Evolutionary conservation across 2,888 invertebrate species (phyloP).

Genomic region (Trilocha varians): DNA sequence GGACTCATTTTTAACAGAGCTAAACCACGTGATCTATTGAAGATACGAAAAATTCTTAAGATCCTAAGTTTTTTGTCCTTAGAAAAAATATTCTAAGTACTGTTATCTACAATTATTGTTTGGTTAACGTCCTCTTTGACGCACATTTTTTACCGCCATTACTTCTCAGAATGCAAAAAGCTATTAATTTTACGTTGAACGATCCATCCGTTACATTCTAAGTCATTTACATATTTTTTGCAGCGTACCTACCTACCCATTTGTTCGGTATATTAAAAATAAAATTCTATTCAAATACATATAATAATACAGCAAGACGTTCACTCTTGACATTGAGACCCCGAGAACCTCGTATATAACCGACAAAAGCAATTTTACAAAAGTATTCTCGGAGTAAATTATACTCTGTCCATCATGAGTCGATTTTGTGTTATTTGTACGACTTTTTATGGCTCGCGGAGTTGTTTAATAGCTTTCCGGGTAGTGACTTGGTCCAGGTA

Average conservation of each 20-base stretch:
- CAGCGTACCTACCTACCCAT: slow-evolving; percentile 13
- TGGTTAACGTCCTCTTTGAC: slow-evolving; percentile 8
- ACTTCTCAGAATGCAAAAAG: not conserved
- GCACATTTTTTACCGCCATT: not conserved
- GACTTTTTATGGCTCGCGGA: slow-evolving; percentile 53
- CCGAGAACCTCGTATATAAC: slow-evolving; percentile 6
- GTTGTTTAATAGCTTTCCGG: slow-evolving; percentile 63
- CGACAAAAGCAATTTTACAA: slow-evolving; percentile 34
- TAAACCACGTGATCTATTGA: not conserved
- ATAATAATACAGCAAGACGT: slow-evolving; percentile 1
- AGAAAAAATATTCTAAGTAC: too few species aligned
- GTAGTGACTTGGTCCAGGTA: slow-evolving; percentile 58
- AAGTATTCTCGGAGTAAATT: slow-evolving; percentile 37
- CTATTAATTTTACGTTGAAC: slow-evolving; percentile 14
- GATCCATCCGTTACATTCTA: slow-evolving; percentile 14
- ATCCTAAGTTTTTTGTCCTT: too few species aligned
- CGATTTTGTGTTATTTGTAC: slow-evolving; percentile 42
- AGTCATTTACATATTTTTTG: slow-evolving; percentile 16
- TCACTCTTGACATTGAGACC: slow-evolving; percentile 3
- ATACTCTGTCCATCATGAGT: slow-evolving; percentile 40
- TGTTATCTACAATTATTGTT: slow-evolving; percentile 3
- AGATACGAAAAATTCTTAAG: not conserved
- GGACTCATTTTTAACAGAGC: too few species aligned
- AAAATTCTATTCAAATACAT: slow-evolving; percentile 2
- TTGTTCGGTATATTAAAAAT: slow-evolving; percentile 8